Base-by-base conservation (phyloP, 2,113 vertebrate species). In the Myotis davidii region DNA sequence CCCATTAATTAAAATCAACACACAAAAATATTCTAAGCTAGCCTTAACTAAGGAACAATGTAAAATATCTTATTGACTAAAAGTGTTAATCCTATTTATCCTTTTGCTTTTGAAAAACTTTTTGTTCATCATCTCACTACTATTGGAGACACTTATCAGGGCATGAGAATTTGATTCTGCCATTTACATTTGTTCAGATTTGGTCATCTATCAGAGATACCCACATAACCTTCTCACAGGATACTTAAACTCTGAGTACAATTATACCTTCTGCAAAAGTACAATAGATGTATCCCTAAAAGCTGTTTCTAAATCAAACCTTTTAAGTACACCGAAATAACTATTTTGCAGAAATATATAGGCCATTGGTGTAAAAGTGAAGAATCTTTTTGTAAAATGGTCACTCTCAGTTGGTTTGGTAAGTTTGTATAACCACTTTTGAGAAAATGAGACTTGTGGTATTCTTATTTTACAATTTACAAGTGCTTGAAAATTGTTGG, bases 401-500 rank as follows among this genome's bases (percentile, higher is more conserved):
- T 56, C 79, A 95, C 12, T 93, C 48, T 88, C 21, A 48, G 27
- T 78, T 72, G 39, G 32, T 86, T 96, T 83, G 81, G 1, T 81
- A 85, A 34, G 37, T 88, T 81, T 94, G 13, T 52, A 74, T 83
- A 85, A 48, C 7, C 21, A 74, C 34, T 74, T 91, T 81, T 78
- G 9, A 69, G 32, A 65, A 69, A 84, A 2, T 42, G 32, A 92
- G 45, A 90, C 1, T 8, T 34, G 5, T 70, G 42, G 9, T 70
- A 76, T 81, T 96, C 83, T 96, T 91, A 59, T 83, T 96, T 83
- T 94, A 93, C 3, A 85, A 89, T 85, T 85, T 89, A 69, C 37
- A 95, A 81, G 21, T 52, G 61, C 29, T 56, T 92, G 52, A 85
- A 85, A 94, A 64, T 34, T 87, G 21, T 70, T 95, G 39, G 39